Evolutionary conservation across 2,113 vertebrate genomes (phyloP), one percentile per base, ranked within the genome.

Genomic region (Stegostoma tigrinum): DNA sequence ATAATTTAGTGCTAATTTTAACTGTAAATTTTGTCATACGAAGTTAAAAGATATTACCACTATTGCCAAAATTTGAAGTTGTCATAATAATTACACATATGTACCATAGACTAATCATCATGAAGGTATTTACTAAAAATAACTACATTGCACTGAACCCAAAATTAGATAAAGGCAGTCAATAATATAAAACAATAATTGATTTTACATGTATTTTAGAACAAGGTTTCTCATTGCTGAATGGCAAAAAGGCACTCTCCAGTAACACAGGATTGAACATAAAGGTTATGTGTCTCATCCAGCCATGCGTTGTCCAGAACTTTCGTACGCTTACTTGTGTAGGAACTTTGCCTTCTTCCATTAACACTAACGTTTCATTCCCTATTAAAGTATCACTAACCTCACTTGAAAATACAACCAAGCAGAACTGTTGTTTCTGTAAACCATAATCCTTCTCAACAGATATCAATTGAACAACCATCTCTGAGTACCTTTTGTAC

Each of bases 1-100:
- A 24, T 93, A 93, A 93, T 66, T 93, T 93, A 38, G 30, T 66
- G 66, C 61, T 93, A 93, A 67, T 93, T 93, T 93, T 93, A 93
- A 34, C 89, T 93, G 89, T 38, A 42, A 66, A 38, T 17, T 91
- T 15, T n/a, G 14, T 61, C 61, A 66, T 38, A 34, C 5, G 19
- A 93, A 93, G 61, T 93, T 64, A 66, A 66, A 67, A 93, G 30
- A 66, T 93, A 66, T 23, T 38, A 23, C 19, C 89, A 93, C 66
- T 23, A 93, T 93, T 93, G 55, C 55, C 15, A 23, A 93, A 66
- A 66, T 34, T 93, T 93, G 38, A 90, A 90, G 89, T 38, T 93
- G 38, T 93, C 66, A 93, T 93, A 66, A 42, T 38, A 66, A 19
- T 66, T 67, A n/a, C 66, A 66, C 87, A 61, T 61, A 66, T 38